A percentile compares a stretch with the other conserved stretches of the same genome.
Conservation (phyloP, 2,113 vertebrate genomes). For the Nycticorax nycticorax region DNA sequence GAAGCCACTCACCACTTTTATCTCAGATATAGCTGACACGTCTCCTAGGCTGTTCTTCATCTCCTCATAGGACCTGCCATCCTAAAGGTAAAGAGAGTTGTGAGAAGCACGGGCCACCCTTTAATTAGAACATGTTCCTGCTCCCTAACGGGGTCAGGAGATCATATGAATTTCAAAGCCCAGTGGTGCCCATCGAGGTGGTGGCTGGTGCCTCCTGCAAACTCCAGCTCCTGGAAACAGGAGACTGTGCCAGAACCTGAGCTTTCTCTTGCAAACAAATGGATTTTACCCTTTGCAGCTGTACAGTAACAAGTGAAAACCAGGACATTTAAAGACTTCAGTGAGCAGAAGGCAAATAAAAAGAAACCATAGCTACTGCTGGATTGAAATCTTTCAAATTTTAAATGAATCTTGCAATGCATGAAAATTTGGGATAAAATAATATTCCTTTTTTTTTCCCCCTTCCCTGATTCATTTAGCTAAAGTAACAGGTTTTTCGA, state of each 20-base stretch:
- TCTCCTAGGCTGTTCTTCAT: slow-evolving; percentile 80
- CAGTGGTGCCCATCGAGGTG: neutral
- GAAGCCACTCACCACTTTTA: slow-evolving; percentile 83
- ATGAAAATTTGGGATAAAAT: neutral
- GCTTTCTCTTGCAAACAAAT: neutral
- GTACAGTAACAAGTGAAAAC: neutral
- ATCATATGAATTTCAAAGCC: neutral
- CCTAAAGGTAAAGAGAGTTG: slow-evolving; percentile 68
- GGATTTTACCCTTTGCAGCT: neutral
- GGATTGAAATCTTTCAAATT: neutral
- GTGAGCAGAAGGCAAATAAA: neutral
- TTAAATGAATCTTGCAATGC: neutral
- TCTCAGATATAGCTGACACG: slow-evolving; percentile 73
- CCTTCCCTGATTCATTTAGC: neutral
- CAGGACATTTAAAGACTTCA: neutral
- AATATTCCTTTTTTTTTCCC: neutral
- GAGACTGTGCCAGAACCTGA: neutral
- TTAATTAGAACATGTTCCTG: neutral
- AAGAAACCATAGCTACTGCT: neutral
- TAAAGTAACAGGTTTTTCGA: neutral
- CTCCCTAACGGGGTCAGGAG: neutral
- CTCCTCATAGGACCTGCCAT: slow-evolving; percentile 81
- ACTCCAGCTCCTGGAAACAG: neutral
- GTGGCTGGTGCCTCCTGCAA: neutral
- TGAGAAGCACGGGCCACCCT: neutral